Evolutionary conservation across 35 echinoderm and acorn worm species (phyloP).

Genomic region (Ptychodera flava): DNA sequence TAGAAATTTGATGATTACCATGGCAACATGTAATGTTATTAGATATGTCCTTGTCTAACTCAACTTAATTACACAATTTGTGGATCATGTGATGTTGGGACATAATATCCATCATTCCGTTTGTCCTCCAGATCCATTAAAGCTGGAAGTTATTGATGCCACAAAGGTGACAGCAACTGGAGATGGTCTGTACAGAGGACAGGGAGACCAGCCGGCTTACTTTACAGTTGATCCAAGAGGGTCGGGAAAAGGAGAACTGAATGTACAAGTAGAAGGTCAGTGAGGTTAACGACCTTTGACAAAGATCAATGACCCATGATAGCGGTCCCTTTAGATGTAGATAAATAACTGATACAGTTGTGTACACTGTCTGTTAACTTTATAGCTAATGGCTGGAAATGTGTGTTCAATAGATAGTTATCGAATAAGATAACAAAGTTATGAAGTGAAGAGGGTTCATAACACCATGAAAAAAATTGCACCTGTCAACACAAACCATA

Average conservation of each 20-base stretch:
- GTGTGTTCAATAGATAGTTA: no score
- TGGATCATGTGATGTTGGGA: no score
- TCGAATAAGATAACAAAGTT: no score
- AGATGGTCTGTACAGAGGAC: constrained; percentile 60
- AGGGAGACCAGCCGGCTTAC: constrained; percentile 40
- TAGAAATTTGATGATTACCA: no score
- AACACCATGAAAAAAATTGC: no score
- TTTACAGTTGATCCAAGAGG: constrained; percentile 67
- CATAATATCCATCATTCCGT: no score
- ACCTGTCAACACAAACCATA: no score
- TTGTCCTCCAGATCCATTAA: constrained; percentile 84
- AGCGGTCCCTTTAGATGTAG: not conserved
- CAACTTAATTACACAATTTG: no score
- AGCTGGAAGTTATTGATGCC: constrained; percentile 65
- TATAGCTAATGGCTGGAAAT: no score
- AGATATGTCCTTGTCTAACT: no score
- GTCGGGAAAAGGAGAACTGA: constrained; percentile 67
- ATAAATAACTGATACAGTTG: not conserved
- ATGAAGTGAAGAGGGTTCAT: no score
- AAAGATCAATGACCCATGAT: not conserved
- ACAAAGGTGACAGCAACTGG: constrained; percentile 45
- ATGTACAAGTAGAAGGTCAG: constrained; percentile 90
- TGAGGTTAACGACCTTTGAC: not conserved
- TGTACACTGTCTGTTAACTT: not conserved
- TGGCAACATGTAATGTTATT: no score